phyloP scores from a whole-genome alignment of 1,140 invertebrate genomes.

The Tetragnatha versicolor region DNA sequence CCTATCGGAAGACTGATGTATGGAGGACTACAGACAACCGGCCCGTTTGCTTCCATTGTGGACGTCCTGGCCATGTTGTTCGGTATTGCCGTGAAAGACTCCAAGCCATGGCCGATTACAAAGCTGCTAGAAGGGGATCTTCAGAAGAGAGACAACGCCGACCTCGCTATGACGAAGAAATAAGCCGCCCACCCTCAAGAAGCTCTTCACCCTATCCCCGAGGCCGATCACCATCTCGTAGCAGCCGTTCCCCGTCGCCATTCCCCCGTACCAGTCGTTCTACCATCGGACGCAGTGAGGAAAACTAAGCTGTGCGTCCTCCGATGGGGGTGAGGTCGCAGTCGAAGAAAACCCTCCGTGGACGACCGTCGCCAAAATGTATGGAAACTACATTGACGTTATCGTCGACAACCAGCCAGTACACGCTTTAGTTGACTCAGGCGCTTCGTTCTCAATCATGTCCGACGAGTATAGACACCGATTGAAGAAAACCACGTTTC shows the following conservation, averaged over 20 bases:
- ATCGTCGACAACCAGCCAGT: not conserved
- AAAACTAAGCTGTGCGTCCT: not conserved
- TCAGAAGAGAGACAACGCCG: not conserved
- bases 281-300: not conserved
- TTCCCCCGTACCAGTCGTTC: not conserved
- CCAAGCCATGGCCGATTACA: not conserved
- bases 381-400: not conserved
- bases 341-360: not conserved
- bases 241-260: not conserved
- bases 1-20: not conserved
- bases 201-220: not conserved
- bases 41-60: constrained; percentile 4
- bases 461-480: not conserved
- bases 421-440: not conserved
- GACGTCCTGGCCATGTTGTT: not conserved
- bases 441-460: not conserved
- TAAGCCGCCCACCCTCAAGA: not conserved
- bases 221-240: not conserved
- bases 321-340: not conserved
- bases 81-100: not conserved
- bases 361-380: not conserved
- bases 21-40: not conserved
- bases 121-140: not conserved
- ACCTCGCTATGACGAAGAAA: not conserved
- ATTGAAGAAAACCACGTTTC: not conserved